A percentile compares a stretch with the other conserved stretches of the same genome.
These are phyloP conservation scores for Tolmerus cingulatus DNA, from an alignment of 2,888 invertebrate genomes.

Conservation along the genomic window DNA sequence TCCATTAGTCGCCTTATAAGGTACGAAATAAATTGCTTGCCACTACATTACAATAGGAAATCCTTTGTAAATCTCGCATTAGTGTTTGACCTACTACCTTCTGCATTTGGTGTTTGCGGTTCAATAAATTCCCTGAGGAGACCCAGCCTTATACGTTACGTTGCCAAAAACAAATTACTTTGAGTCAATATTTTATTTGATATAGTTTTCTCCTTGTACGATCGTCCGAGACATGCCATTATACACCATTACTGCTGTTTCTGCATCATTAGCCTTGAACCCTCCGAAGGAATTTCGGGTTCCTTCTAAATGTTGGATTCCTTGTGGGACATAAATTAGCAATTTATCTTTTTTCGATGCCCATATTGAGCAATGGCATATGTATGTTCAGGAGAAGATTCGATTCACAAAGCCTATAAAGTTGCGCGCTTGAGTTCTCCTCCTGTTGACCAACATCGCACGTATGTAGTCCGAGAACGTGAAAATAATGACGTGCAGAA, in stretches of 20 bases:
- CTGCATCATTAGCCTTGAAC: background rate
- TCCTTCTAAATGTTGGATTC: background rate
- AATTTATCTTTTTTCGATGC: background rate
- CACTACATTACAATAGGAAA: background rate
- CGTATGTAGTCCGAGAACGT: background rate
- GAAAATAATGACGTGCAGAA: background rate
- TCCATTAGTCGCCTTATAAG: background rate
- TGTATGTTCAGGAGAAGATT: background rate
- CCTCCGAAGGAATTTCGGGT: background rate
- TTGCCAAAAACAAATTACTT: background rate
- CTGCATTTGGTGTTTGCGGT: background rate
- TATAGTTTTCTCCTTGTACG: background rate
- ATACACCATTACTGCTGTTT: background rate
- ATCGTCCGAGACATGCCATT: background rate
- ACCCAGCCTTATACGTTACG: background rate
- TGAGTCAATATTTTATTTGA: background rate
- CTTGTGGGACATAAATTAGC: background rate
- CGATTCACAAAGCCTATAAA: background rate
- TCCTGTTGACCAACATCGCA: background rate
- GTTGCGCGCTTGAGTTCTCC: background rate
- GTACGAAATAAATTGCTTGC: background rate
- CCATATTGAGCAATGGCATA: background rate
- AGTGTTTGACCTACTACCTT: background rate
- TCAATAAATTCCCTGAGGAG: background rate
- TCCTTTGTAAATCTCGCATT: background rate